A percentile compares a stretch with the other conserved stretches of the same genome.
Evolutionary conservation across 2,888 invertebrate genomes (phyloP).

Genomic region (Melanotus villosus): DNA sequence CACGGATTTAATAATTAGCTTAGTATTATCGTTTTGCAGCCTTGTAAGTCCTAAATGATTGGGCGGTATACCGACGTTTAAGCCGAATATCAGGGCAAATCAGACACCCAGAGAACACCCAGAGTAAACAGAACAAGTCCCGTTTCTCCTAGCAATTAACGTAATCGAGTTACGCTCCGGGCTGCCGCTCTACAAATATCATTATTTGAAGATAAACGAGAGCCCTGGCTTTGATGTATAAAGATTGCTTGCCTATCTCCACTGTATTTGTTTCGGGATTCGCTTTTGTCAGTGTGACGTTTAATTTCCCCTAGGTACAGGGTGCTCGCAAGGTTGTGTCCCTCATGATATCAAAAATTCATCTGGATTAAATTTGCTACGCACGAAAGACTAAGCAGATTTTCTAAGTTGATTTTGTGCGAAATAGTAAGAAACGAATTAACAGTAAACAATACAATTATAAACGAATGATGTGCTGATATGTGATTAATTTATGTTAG

Average conservation of each 20-base stretch:
- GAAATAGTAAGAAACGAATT: too few relatives aligned
- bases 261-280: background rate
- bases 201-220: slow-evolving; percentile 17
- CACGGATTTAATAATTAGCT: background rate
- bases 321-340: background rate
- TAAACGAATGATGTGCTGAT: background rate
- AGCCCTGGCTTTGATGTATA: slow-evolving; percentile 1
- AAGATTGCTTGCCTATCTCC: background rate
- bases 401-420: too few relatives aligned
- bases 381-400: too few relatives aligned
- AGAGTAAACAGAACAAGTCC: slow-evolving; percentile 6
- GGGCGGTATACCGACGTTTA: too few relatives aligned
- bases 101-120: slow-evolving; percentile 2
- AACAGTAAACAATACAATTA: too few relatives aligned
- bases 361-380: background rate
- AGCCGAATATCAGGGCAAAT: slow-evolving; percentile 16
- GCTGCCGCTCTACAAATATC: slow-evolving; percentile 18
- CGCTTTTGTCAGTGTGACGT: background rate
- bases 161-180: slow-evolving; percentile 15
- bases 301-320: slow-evolving; percentile 13
- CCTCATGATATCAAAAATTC: background rate
- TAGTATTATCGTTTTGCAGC: background rate
- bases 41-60: background rate
- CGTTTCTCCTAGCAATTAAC: slow-evolving; percentile 14
- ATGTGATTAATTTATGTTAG: background rate